Base-by-base conservation (phyloP, 2,888 invertebrate species). In the Sussaba pulchella region DNA sequence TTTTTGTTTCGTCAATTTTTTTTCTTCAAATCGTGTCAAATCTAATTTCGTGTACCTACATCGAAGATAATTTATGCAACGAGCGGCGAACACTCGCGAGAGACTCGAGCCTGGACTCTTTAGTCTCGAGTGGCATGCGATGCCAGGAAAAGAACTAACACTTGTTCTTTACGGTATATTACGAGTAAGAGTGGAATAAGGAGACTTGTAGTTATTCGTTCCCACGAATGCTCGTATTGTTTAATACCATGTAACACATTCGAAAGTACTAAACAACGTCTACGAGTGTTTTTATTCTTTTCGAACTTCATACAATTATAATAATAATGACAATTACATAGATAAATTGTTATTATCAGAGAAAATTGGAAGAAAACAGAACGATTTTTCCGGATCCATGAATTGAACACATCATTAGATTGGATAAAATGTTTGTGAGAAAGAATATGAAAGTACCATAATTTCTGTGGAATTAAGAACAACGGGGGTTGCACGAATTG, bases 11-110 rank as follows among this genome's bases (percentile, higher is more conserved):
- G 52, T 12, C 12, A 3, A 26, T 17, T 26, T 5, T 64, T 57
- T 70, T 69, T 73, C 24, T 50, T 57, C 52, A n/a, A n/a, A n/a
- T 57, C 21, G 24, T 57, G n/a, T 52, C 73, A 8, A 36, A 63
- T 54, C n/a, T n/a, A n/a, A n/a, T n/a, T n/a, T n/a, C 31, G 31
- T 24, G 72, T 63, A 64, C 69, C 57, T 69, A 69, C 63, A 81
- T 80, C 61, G 63, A 72, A 39, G 76, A 81, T 76, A 81, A 81
- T 81, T 81, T 73, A 77, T 77, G 69, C 77, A 81, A 47, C 73
- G 41, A 43, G 59, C 17, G 64, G 70, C 31, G 24, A 64, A n/a
- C 10, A 24, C 31, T 31, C 72, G 59, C 66, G 36, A 39, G 52
- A 36, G 14, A 26, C 41, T 72, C 66, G 59, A 61, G 41, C 24